Evolutionary conservation across 2,888 invertebrate species (phyloP).

Genomic region (Coelopa pilipes): DNA sequence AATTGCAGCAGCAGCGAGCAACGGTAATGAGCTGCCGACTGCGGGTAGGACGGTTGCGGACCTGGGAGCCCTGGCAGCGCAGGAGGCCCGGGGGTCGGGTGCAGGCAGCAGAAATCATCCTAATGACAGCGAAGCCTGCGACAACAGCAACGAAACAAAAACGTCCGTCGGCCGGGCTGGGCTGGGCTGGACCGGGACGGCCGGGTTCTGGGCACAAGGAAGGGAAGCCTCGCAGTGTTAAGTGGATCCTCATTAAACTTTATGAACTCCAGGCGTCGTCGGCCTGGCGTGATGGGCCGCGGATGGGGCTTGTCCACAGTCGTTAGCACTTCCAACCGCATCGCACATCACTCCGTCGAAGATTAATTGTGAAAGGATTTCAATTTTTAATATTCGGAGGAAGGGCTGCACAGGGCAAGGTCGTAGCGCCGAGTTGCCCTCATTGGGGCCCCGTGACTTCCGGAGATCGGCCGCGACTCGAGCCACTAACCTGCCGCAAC

Average conservation of each 20-base stretch:
- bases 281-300: background rate
- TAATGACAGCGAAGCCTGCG: conserved; percentile 52
- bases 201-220: conserved; percentile 15
- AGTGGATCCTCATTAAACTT: conserved; percentile 62
- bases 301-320: conserved; percentile 43
- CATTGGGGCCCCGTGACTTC: too few relatives aligned
- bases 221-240: conserved; percentile 61
- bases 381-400: conserved; percentile 1
- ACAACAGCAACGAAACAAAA: conserved; percentile 8
- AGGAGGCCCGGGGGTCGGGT: conserved; percentile 41
- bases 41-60: conserved; percentile 39
- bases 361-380: conserved; percentile 49
- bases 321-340: conserved; percentile 62
- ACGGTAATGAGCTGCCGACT: conserved; percentile 42
- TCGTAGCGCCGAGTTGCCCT: too few relatives aligned
- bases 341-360: conserved; percentile 59
- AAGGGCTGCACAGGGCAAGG: too few relatives aligned
- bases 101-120: conserved; percentile 51
- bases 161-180: background rate
- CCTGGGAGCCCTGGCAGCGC: conserved; percentile 34
- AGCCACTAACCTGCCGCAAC: conserved; percentile 7
- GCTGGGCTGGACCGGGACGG: too few relatives aligned
- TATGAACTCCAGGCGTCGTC: conserved; percentile 54
- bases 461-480: too few relatives aligned
- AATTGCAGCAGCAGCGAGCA: background rate